Base-by-base conservation (phyloP, 2,113 vertebrate species). In the Gallinago undulata region DNA sequence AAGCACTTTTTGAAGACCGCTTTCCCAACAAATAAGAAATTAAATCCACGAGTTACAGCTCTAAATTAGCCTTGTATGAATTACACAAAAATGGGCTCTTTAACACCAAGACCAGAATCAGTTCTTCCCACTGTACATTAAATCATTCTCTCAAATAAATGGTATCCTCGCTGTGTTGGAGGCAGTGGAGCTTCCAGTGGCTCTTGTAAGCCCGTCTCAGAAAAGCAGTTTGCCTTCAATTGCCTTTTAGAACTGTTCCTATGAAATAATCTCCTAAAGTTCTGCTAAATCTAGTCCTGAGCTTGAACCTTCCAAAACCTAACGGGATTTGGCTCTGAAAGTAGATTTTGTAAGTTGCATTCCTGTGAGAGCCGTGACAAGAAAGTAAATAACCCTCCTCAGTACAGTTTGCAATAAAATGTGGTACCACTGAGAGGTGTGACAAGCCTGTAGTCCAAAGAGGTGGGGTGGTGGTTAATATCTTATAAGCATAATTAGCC, bases 401-500 rank as follows among this genome's bases (percentile, higher is more conserved):
- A 25, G 39, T 60, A 70, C 7, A 59, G 72, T 89, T 86, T 76
- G 27, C 25, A 68, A 53, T 95, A 95, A 80, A 92, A 81, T 43
- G 75, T 85, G 60, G 70, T 81, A 83, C 37, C 35, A 63, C 64
- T 76, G 85, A 85, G 79, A 87, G 74, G 82, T 2, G 4, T 75
- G 90, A 86, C 56, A 59, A 95, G 35, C 72, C 78, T 89, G 45
- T 30, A 45, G 33, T 82, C 88, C 85, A 93, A 72, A 79, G 80
- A 87, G 37, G 48, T 23, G 11, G 10, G 48, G 37, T 84, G 64
- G 73, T 90, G 81, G 84, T 83, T 91, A 94, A 88, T 89, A 86
- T 63, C 64, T 94, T 78, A 96, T 96, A 94, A 95, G 50, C 86
- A 86, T 96, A 96, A 97, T 95, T 96, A 96, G 64, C 72, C 91